phyloP scores from a whole-genome alignment of 2,888 invertebrate species.

The Leptopilina myrica region DNA sequence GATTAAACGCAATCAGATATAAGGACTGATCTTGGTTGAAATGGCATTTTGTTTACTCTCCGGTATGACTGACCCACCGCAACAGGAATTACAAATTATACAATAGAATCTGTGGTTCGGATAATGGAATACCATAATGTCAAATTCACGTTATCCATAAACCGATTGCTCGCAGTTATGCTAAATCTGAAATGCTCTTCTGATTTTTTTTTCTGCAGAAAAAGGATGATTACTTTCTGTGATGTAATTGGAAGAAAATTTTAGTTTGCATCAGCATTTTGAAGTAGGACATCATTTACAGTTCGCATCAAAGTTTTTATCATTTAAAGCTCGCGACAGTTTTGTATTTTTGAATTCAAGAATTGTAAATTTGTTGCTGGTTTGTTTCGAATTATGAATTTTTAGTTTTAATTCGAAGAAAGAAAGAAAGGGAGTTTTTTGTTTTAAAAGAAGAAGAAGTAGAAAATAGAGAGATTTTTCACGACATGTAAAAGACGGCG shows the following conservation, averaged over 20 bases:
- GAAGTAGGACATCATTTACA: no score
- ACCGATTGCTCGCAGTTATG: constrained; percentile 29
- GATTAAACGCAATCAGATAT: constrained; percentile 7
- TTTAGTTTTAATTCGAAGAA: no score
- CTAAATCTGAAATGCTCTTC: neutral
- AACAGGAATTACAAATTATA: neutral
- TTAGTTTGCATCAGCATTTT: no score
- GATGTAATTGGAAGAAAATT: no score
- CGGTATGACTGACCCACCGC: neutral
- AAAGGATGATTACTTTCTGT: no score
- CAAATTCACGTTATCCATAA: constrained; percentile 15
- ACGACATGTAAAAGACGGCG: constrained; percentile 34
- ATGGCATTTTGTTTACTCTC: constrained; percentile 13
- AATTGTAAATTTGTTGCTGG: no score
- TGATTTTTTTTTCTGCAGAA: neutral
- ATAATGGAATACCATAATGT: neutral
- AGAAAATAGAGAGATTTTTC: constrained; percentile 51
- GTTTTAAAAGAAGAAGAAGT: constrained; percentile 9
- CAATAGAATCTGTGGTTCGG: constrained; percentile 11
- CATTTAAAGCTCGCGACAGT: no score
- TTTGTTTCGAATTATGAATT: no score
- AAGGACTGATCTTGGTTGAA: constrained; percentile 4
- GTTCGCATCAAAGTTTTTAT: no score
- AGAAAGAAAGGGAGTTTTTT: no score
- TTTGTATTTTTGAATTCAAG: no score